Percentiles rank a stretch among this genome's conserved stretches.
Evolutionary conservation across 2,113 vertebrate species (phyloP).

Genomic region (Eira barbara): DNA sequence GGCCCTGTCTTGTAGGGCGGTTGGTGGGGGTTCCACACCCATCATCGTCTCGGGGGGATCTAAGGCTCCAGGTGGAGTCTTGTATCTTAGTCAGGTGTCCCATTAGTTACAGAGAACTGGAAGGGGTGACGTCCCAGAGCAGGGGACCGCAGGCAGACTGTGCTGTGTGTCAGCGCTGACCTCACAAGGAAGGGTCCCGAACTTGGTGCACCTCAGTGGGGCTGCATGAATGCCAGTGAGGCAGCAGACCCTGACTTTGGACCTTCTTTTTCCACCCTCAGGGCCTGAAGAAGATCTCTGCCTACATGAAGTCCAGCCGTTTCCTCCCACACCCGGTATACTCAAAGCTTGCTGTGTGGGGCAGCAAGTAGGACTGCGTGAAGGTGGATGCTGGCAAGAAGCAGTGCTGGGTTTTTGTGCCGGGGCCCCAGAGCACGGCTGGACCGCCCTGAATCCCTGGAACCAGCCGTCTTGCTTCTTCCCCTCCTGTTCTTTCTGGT

Average conservation of each 20-base stretch:
- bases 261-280: constrained; percentile 41
- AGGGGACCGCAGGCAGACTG: not conserved
- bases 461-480: no score
- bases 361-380: constrained; percentile 49
- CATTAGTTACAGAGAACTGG: not conserved
- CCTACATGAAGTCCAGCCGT: constrained; percentile 88
- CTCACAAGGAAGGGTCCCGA: not conserved
- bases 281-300: constrained; percentile 88
- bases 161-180: no score
- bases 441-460: no score
- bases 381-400: rapidly evolving
- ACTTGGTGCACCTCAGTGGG: not conserved
- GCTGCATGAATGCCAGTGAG: not conserved
- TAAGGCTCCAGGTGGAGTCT: not conserved
- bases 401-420: not conserved
- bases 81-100: not conserved
- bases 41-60: rapidly evolving
- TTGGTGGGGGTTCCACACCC: not conserved
- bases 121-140: not conserved
- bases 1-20: rapidly evolving
- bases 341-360: constrained; percentile 76
- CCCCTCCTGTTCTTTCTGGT: no score
- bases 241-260: not conserved
- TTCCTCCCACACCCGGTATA: constrained; percentile 77
- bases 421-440: no score